These are phyloP conservation scores for Akabosia matsudoensis DNA, from an alignment of 1,140 invertebrate genomes.

Conservation along the genomic window DNA sequence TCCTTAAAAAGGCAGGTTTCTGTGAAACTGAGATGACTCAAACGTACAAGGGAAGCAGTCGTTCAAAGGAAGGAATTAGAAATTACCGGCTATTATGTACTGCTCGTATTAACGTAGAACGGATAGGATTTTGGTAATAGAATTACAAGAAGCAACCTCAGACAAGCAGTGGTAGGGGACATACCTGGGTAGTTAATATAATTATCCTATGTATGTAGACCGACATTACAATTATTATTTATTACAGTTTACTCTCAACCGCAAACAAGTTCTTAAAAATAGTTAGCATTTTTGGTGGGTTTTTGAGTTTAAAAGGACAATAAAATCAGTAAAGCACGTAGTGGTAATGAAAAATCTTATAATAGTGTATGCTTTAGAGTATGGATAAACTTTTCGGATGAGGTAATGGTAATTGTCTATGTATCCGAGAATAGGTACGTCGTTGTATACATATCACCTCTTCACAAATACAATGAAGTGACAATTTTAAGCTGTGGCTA, in stretches of 20 bases:
- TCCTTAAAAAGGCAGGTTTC: neutral
- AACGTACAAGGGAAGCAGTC: neutral
- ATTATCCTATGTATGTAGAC: neutral
- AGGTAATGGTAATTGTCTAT: too few species aligned
- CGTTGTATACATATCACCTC: too few species aligned
- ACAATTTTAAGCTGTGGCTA: too few species aligned
- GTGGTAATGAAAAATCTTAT: conserved; percentile 14
- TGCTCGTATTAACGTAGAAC: neutral
- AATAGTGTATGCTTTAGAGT: neutral
- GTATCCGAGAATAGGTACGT: too few species aligned
- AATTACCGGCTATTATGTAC: neutral
- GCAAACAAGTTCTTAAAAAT: neutral
- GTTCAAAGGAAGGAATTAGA: neutral
- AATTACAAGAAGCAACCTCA: too few species aligned
- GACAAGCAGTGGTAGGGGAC: neutral
- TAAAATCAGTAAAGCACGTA: conserved; percentile 22
- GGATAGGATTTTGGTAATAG: too few species aligned
- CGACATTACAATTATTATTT: conserved; percentile 1
- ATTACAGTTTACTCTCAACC: conserved; percentile 10
- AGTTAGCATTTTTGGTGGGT: neutral
- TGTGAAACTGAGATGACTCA: neutral
- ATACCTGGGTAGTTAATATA: neutral
- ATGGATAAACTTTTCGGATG: too few species aligned
- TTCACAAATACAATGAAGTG: too few species aligned
- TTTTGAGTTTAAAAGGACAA: neutral